Evolutionary conservation across 1,140 invertebrate species (phyloP).

Genomic region (Anadara kagoshimensis): DNA sequence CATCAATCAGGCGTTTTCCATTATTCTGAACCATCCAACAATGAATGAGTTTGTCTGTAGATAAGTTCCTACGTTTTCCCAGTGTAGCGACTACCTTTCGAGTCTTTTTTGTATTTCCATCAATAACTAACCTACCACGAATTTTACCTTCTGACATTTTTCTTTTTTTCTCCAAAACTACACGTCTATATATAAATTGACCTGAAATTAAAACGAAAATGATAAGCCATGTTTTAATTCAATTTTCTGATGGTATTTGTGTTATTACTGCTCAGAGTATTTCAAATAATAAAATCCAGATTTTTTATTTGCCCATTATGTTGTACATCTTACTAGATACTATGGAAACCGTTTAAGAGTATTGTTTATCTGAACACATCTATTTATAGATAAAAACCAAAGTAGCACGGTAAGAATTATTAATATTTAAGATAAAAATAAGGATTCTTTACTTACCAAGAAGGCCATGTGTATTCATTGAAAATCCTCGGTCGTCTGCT

Average conservation of each 20-base stretch:
- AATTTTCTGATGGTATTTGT: too few species aligned
- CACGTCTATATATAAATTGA: slow-evolving; percentile 37
- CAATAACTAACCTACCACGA: slow-evolving; percentile 30
- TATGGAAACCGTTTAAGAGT: not conserved
- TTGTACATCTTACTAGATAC: not conserved
- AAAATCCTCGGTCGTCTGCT: slow-evolving; percentile 39
- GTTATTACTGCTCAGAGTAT: too few species aligned
- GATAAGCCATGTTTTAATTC: too few species aligned
- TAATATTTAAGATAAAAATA: too few species aligned
- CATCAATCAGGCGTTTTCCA: slow-evolving; percentile 38
- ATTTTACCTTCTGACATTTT: slow-evolving; percentile 29
- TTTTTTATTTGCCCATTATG: not conserved
- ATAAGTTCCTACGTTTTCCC: slow-evolving; percentile 30
- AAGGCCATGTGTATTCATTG: slow-evolving; percentile 36
- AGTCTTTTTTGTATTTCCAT: slow-evolving; percentile 34
- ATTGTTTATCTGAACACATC: not conserved
- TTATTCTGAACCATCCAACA: slow-evolving; percentile 44
- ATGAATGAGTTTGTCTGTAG: slow-evolving; percentile 24
- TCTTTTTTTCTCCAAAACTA: slow-evolving; percentile 33
- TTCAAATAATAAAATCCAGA: too few species aligned
- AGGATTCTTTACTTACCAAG: slow-evolving; percentile 16
- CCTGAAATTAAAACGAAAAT: slow-evolving; percentile 21
- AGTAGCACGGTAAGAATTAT: not conserved
- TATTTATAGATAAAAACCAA: too few species aligned
- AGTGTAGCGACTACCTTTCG: slow-evolving; percentile 26